phyloP scores from a whole-genome alignment of 2,888 invertebrate genomes.

The Microchrysa polita region DNA sequence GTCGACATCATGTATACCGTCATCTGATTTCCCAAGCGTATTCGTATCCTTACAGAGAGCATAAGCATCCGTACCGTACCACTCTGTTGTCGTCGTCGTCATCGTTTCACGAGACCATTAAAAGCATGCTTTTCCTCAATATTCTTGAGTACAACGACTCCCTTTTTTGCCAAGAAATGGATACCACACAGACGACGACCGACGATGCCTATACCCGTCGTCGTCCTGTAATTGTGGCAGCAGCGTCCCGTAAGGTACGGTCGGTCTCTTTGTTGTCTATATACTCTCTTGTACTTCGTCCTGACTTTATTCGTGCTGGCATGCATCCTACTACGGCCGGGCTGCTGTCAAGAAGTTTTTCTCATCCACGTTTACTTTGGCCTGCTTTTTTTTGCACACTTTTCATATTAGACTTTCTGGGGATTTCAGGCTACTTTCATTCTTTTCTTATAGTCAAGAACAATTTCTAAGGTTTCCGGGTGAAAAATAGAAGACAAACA shows the following conservation, averaged over 20 bases:
- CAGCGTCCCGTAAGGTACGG: background rate
- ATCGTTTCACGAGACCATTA: background rate
- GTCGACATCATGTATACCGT: too few species aligned
- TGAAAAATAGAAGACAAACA: too few species aligned
- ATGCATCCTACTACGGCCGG: too few species aligned
- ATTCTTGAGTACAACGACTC: background rate
- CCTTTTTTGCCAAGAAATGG: background rate
- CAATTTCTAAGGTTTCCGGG: slow-evolving; percentile 35
- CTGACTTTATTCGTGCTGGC: background rate
- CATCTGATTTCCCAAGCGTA: too few species aligned
- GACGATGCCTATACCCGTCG: background rate
- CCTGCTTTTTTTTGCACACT: too few species aligned
- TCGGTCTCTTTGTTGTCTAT: too few species aligned
- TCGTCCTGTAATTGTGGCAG: too few species aligned
- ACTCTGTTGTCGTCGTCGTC: too few species aligned
- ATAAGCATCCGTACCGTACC: too few species aligned
- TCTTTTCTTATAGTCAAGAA: slow-evolving; percentile 10
- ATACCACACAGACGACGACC: too few species aligned
- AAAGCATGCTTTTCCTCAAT: background rate
- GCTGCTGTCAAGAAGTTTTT: slow-evolving; percentile 30
- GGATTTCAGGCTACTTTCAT: background rate
- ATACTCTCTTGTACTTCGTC: background rate
- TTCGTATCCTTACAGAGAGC: too few species aligned
- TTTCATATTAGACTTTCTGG: too few species aligned
- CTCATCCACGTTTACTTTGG: background rate